Percentiles rank a stretch among this genome's conserved stretches.
phyloP scores from a whole-genome alignment of 64 coral and sea anemone genomes.

The Stylophora pistillata region DNA sequence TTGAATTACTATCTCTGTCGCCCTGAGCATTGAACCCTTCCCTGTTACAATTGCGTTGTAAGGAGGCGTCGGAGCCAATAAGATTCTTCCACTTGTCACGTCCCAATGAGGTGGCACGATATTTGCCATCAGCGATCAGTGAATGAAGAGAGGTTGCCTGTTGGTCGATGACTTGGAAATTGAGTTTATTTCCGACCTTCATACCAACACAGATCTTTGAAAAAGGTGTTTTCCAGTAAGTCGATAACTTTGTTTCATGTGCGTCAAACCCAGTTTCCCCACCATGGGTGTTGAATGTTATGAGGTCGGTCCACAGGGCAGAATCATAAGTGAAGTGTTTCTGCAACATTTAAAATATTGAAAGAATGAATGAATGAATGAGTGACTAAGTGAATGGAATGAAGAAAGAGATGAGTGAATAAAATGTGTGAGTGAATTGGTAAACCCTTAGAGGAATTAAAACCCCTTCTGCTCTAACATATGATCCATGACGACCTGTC shows the following conservation, averaged over 20 bases:
- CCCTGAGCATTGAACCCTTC: conserved; percentile 21
- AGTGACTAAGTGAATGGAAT: too few species aligned
- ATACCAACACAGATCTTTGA: conserved; percentile 50
- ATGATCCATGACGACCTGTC: too few species aligned
- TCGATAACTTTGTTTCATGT: conserved; percentile 46
- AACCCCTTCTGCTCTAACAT: too few species aligned
- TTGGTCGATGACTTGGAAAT: not conserved
- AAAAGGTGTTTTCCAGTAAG: conserved; percentile 35
- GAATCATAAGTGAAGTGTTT: conserved; percentile 50
- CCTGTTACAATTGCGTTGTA: conserved; percentile 6
- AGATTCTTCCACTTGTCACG: conserved; percentile 15
- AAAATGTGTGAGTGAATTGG: too few species aligned
- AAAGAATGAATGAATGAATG: too few species aligned
- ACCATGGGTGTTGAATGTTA: not conserved
- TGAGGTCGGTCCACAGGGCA: conserved; percentile 17
- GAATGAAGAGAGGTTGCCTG: not conserved
- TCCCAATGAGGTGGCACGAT: not conserved
- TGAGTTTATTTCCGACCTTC: not conserved
- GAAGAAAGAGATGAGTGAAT: too few species aligned
- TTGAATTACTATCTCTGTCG: too few species aligned
- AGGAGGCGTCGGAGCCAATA: not conserved
- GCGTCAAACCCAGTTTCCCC: conserved; percentile 35
- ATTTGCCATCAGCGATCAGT: conserved; percentile 28
- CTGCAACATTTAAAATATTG: not conserved
- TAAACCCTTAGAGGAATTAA: too few species aligned